These are phyloP conservation scores for Tyria jacobaeae DNA, from an alignment of 2,888 invertebrate species.

Conservation along the genomic window DNA sequence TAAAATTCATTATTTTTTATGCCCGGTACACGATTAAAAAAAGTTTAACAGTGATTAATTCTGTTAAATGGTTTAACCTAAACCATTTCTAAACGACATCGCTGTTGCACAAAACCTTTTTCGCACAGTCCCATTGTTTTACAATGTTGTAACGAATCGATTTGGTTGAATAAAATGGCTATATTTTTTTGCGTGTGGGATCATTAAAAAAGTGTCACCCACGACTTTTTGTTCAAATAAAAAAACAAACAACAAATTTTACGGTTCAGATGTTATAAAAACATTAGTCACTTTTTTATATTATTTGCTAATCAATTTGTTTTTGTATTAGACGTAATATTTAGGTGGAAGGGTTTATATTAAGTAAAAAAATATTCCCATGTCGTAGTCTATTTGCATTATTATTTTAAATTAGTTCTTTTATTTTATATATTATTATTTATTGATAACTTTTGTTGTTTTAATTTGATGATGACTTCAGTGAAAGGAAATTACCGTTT, in stretches of 20 bases:
- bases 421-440: no score
- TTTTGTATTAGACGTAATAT: slow-evolving; percentile 25
- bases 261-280: slow-evolving; percentile 68
- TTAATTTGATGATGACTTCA: not conserved
- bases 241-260: slow-evolving; percentile 72
- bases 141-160: slow-evolving; percentile 45
- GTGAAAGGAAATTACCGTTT: no score
- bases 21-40: no score
- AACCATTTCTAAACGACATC: not conserved
- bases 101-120: not conserved
- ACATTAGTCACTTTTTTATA: slow-evolving; percentile 54
- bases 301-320: slow-evolving; percentile 34
- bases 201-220: slow-evolving; percentile 77
- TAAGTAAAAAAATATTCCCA: slow-evolving; percentile 17
- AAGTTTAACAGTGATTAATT: no score
- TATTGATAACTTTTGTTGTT: no score
- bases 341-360: slow-evolving; percentile 20
- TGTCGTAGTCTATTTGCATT: not conserved
- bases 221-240: slow-evolving; percentile 60
- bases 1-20: not conserved
- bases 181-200: slow-evolving; percentile 67
- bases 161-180: slow-evolving; percentile 19
- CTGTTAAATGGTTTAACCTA: no score
- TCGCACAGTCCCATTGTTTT: slow-evolving; percentile 45
- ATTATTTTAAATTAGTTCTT: not conserved